Conservation (phyloP, 2,888 invertebrate species). For the Eilema depressum region DNA sequence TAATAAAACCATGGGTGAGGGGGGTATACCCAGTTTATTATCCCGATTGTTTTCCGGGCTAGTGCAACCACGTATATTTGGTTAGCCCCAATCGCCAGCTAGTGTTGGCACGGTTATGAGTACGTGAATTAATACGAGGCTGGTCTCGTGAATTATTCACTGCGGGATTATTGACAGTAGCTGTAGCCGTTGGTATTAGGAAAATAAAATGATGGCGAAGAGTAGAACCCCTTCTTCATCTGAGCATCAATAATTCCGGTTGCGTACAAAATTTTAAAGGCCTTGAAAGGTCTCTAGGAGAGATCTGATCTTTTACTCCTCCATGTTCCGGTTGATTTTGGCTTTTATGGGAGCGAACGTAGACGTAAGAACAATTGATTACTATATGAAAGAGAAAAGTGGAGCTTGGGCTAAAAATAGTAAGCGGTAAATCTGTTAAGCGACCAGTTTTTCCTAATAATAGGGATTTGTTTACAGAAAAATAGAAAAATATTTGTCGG, state of each 20-base stretch:
- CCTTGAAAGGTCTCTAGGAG: too few species aligned
- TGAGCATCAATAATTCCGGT: too few species aligned
- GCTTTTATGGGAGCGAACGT: not conserved
- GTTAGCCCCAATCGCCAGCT: not conserved
- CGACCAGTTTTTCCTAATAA: too few species aligned
- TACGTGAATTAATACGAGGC: constrained; percentile 42
- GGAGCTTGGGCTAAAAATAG: too few species aligned
- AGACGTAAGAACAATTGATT: too few species aligned
- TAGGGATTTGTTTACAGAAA: too few species aligned
- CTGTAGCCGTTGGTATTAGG: constrained; percentile 4
- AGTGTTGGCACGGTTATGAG: constrained; percentile 22
- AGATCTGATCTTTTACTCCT: too few species aligned
- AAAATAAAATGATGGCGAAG: not conserved
- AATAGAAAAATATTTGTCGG: too few species aligned
- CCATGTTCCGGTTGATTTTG: not conserved
- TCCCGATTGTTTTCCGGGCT: not conserved
- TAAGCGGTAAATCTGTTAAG: too few species aligned
- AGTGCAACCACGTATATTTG: not conserved
- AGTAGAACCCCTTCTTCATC: not conserved
- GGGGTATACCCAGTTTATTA: not conserved
- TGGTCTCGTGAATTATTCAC: constrained; percentile 28
- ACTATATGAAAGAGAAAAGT: too few species aligned
- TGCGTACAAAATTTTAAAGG: too few species aligned
- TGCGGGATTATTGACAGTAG: constrained; percentile 9
- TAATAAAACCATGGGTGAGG: not conserved